Conservation (phyloP, 2,797 vertebrate genomes). For the Syncerus caffer region DNA sequence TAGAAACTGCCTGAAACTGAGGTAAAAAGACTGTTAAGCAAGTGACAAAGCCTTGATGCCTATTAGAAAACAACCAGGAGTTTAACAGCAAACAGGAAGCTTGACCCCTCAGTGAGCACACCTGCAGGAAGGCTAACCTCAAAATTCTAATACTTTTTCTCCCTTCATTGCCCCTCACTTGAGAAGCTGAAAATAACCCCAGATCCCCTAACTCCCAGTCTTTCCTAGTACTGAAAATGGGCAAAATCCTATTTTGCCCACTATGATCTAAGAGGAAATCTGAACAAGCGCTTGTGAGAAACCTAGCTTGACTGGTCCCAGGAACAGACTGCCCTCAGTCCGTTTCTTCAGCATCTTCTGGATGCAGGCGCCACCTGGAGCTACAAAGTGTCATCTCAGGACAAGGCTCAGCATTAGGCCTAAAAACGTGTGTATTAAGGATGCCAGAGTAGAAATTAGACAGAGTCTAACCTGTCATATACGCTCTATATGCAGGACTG, state of each 20-base stretch:
- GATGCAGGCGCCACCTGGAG: not conserved
- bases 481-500: not conserved
- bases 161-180: not conserved
- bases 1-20: not conserved
- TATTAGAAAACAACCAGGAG: not conserved
- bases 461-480: not conserved
- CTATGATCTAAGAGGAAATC: not conserved
- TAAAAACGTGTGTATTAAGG: not conserved
- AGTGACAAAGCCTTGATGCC: not conserved
- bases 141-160: not conserved
- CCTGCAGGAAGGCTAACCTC: not conserved
- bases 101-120: not conserved
- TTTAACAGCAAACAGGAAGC: not conserved
- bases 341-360: not conserved
- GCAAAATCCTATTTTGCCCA: too few relatives aligned
- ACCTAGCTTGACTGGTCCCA: not conserved
- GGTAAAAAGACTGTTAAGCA: not conserved
- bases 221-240: not conserved
- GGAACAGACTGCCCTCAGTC: not conserved
- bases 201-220: not conserved
- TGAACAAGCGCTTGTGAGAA: not conserved
- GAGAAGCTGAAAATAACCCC: not conserved
- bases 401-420: not conserved
- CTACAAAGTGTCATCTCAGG: not conserved
- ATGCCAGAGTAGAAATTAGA: not conserved